A percentile compares a stretch with the other conserved stretches of the same genome.
Conservation (phyloP, 2,113 vertebrate species). For the Zosterops lateralis region DNA sequence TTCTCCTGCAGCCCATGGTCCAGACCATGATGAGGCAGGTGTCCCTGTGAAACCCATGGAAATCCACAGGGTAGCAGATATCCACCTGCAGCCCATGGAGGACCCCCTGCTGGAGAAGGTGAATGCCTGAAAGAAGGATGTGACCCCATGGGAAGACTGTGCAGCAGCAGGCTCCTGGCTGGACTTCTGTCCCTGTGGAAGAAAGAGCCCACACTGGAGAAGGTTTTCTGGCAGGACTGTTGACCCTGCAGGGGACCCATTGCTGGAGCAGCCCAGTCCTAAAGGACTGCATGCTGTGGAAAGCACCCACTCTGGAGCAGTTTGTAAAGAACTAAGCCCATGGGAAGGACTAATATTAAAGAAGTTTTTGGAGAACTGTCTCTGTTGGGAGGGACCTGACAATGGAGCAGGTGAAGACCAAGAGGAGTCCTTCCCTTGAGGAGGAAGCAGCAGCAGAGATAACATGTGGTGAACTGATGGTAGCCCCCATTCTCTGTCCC, state of each 20-base stretch:
- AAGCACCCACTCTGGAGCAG: neutral
- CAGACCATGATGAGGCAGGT: neutral
- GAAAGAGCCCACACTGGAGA: neutral
- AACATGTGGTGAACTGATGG: neutral
- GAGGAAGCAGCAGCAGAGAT: neutral
- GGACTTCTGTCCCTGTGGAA: neutral
- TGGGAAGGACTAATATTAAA: neutral
- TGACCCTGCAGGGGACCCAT: rapidly evolving
- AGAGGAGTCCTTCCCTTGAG: neutral
- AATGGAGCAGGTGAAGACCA: neutral
- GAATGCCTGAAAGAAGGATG: neutral
- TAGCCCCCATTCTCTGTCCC: neutral
- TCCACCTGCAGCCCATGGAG: neutral
- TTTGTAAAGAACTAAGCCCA: neutral
- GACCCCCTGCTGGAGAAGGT: neutral
- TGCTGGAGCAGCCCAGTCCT: neutral
- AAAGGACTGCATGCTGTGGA: neutral
- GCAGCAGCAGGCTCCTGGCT: neutral
- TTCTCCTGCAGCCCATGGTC: neutral
- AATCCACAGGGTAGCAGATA: neutral
- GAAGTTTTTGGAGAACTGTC: neutral
- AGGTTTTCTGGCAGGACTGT: neutral
- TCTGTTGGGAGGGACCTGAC: neutral
- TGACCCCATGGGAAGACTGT: neutral
- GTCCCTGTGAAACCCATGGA: neutral